These are phyloP conservation scores for Numenius arquata DNA, from an alignment of 2,113 vertebrate species.

Conservation along the genomic window DNA sequence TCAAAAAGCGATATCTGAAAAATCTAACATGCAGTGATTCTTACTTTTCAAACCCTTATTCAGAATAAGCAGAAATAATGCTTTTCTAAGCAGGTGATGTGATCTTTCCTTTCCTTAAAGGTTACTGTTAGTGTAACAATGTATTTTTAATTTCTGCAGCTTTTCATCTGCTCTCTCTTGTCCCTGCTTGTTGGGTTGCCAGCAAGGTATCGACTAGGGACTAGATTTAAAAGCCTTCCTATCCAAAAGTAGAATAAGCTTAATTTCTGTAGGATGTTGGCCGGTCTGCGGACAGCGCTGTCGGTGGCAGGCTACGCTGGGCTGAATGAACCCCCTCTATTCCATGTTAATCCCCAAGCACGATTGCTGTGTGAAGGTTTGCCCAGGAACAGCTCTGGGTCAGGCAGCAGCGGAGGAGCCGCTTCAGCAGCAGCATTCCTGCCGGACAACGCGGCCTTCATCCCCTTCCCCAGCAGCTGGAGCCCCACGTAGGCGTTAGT, in stretches of 20 bases:
- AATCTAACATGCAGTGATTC: neutral
- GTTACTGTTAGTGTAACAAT: neutral
- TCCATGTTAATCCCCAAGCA: no score
- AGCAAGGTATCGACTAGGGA: neutral
- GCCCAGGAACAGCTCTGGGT: no score
- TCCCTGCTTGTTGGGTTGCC: neutral
- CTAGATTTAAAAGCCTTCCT: neutral
- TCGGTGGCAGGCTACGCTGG: fast-evolving
- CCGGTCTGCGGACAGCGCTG: neutral
- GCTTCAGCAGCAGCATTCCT: neutral
- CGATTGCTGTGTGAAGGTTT: fast-evolving
- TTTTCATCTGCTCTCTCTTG: neutral
- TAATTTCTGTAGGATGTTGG: neutral
- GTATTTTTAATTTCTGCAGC: neutral
- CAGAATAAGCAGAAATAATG: neutral
- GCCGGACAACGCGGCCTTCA: no score
- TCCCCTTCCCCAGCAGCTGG: neutral
- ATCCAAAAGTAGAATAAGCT: neutral
- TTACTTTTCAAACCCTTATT: neutral
- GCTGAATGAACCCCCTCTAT: no score
- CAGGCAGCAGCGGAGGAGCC: neutral
- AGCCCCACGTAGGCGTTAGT: neutral
- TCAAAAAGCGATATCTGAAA: neutral
- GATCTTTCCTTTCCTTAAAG: neutral
- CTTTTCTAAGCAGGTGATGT: neutral